Conservation (phyloP, 2,113 vertebrate species). For the Emydocephalus ijimae region DNA sequence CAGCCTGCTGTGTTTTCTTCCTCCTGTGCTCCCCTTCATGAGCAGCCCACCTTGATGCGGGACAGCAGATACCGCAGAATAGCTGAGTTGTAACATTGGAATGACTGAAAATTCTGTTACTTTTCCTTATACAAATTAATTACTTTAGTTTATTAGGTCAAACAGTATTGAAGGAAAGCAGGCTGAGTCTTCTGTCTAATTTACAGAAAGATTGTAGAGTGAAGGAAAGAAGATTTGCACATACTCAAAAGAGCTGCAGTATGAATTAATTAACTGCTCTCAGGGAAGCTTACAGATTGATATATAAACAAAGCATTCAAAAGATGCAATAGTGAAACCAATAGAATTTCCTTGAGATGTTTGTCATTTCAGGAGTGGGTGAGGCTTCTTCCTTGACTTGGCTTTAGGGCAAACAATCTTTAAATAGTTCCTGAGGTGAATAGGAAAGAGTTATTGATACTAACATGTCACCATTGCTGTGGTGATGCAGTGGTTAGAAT, state of each 20-base stretch:
- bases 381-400: background rate
- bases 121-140: background rate
- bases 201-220: background rate
- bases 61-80: no score
- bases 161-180: background rate
- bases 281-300: background rate
- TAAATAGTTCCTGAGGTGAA: background rate
- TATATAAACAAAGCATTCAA: background rate
- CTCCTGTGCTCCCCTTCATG: no score
- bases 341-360: background rate
- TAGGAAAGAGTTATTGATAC: background rate
- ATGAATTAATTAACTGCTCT: background rate
- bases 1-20: no score
- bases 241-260: background rate
- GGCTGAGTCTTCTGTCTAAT: background rate
- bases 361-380: background rate
- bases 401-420: background rate
- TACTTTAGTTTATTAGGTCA: background rate
- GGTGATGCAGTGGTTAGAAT: background rate
- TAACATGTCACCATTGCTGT: background rate
- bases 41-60: no score
- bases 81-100: background rate
- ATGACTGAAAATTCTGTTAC: background rate
- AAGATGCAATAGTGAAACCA: background rate
- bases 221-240: background rate